Evolutionary conservation across 2,797 vertebrate genomes (phyloP), one percentile per base, ranked within the genome.

Genomic region (Bufotes viridis): DNA sequence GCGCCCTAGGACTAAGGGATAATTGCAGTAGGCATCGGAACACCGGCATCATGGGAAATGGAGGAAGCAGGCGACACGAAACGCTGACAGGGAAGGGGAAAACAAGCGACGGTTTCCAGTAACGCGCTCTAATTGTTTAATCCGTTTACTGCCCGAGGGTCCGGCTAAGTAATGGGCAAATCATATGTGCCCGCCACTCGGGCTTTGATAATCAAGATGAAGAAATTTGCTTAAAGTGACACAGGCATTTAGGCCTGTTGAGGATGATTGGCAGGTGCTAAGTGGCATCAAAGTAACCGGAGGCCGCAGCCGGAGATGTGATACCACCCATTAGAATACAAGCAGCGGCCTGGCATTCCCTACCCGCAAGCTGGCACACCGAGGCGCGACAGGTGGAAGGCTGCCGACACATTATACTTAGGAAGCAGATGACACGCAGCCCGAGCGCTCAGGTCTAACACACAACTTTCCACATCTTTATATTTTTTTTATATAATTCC

Each of bases 281-380:
- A 24, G 58, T n/a, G 12, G 57, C 29, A 85, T 61, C 34, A 63
- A 53, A 85, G 83, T 63, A 78, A 81, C 80, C 8, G 61, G 82
- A 75, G 29, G 82, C 70, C 26, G 29, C 26, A 7, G 69, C 15
- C 79, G 13, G 78, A 17, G 85, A 87, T 53, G 7, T 2, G 85
- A 87, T 87, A 70, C 78, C 7, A n/a, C 79, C 69, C 58, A 82
- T 76, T 20, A 76, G 17, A 81, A 26, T 78, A 49, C 15, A 29
- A 51, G 58, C 78, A 51, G 10, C 3, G 65, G 34, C 42, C 57
- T 87, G 78, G 67, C 78, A 20, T 69, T 58, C 55, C 51, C 67
- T 20, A 63, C 49, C 12, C 79, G 13, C 86, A 82, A 87, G 79
- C 80, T 87, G 86, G 86, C 86, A 87, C 85, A 17, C n/a, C 29